Conservation (phyloP, 2,888 invertebrate genomes). For the Mythimna lalbum region DNA sequence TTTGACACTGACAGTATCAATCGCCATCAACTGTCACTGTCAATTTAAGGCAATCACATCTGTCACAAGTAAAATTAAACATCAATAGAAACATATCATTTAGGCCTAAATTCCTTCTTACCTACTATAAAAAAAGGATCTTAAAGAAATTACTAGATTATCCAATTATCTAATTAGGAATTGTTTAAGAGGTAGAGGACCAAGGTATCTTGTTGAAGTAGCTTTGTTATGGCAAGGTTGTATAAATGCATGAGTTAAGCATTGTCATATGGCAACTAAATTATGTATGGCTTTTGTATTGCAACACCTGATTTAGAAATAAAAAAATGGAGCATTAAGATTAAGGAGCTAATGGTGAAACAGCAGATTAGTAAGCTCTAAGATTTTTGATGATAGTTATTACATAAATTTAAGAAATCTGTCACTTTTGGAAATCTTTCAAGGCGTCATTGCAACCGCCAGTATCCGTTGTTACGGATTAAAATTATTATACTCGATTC, state of each 20-base stretch:
- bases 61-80: slow-evolving; percentile 40
- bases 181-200: slow-evolving; percentile 70
- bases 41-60: slow-evolving; percentile 38
- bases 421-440: background rate
- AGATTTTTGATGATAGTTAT: slow-evolving; percentile 17
- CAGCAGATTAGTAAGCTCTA: background rate
- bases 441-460: background rate
- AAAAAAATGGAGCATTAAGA: background rate
- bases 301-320: slow-evolving; percentile 27
- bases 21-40: slow-evolving; percentile 34
- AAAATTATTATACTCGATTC: too few relatives aligned
- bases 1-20: slow-evolving; percentile 40
- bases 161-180: slow-evolving; percentile 59
- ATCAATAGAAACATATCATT: slow-evolving; percentile 53
- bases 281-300: slow-evolving; percentile 40
- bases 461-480: background rate
- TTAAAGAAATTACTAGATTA: slow-evolving; percentile 57
- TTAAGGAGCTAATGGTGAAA: background rate
- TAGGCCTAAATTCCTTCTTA: slow-evolving; percentile 61
- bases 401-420: background rate
- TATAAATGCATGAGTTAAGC: slow-evolving; percentile 51
- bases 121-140: slow-evolving; percentile 46
- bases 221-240: slow-evolving; percentile 64
- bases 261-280: slow-evolving; percentile 64
- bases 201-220: slow-evolving; percentile 66